A percentile compares a stretch with the other conserved stretches of the same genome.
Conservation (phyloP, 1,140 invertebrate genomes). For the Battus philenor region DNA sequence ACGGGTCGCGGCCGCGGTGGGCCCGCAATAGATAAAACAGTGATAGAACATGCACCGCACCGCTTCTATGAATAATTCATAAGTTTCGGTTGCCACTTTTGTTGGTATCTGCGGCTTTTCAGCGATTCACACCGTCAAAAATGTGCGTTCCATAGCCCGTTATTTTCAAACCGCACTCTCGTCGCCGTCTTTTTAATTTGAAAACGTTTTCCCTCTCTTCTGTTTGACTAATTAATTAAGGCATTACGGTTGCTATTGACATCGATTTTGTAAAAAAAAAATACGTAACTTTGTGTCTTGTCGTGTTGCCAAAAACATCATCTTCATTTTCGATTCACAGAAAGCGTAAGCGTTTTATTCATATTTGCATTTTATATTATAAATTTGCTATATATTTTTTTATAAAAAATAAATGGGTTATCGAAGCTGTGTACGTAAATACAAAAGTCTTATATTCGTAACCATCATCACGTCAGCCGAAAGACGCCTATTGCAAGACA, state of each 20-base stretch:
- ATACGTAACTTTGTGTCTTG: no score
- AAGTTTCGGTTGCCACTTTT: slow-evolving; percentile 74
- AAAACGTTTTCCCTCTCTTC: slow-evolving; percentile 19
- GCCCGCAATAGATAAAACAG: slow-evolving; percentile 74
- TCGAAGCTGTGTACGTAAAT: no score
- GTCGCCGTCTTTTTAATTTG: slow-evolving; percentile 45
- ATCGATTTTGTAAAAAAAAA: no score
- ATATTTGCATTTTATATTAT: no score
- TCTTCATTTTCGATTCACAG: no score
- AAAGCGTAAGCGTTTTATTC: no score
- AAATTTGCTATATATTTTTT: no score
- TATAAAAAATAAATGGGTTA: no score
- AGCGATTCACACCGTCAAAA: slow-evolving; percentile 70
- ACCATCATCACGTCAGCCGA: no score
- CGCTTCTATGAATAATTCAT: slow-evolving; percentile 72
- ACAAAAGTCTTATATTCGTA: no score
- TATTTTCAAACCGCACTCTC: slow-evolving; percentile 55
- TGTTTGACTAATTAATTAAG: slow-evolving; percentile 12
- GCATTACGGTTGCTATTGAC: slow-evolving; percentile 2
- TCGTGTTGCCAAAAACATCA: no score
- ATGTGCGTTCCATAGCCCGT: slow-evolving; percentile 59
- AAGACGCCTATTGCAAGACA: no score
- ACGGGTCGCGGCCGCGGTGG: slow-evolving; percentile 42
- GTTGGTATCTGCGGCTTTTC: slow-evolving; percentile 73
- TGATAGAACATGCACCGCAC: slow-evolving; percentile 75